A percentile compares a stretch with the other conserved stretches of the same genome.
These are phyloP conservation scores for Antedon mediterranea DNA, from an alignment of 53 echinoderm and acorn worm species.

Conservation along the genomic window DNA sequence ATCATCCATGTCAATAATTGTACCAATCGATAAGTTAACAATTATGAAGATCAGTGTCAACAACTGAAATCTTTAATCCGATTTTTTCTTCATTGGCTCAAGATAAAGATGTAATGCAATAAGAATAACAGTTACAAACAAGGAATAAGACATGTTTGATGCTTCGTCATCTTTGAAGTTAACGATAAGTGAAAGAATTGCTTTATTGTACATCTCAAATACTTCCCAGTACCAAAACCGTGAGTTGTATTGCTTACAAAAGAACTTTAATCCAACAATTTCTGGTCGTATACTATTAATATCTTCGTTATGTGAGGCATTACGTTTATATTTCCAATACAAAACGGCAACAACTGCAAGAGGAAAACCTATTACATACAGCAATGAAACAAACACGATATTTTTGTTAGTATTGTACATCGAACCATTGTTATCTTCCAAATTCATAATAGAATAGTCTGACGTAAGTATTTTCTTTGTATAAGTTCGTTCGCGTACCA, in stretches of 20 bases:
- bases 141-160: background rate
- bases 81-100: background rate
- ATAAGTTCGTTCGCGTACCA: too few relatives aligned
- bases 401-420: background rate
- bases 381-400: background rate
- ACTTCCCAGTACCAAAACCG: background rate
- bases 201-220: background rate
- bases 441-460: background rate
- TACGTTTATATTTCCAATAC: background rate
- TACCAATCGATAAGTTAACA: background rate
- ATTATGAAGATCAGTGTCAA: background rate
- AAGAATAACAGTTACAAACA: background rate
- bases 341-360: background rate
- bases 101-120: background rate
- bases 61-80: background rate
- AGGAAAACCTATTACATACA: background rate
- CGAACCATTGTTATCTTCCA: background rate
- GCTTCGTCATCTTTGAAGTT: background rate
- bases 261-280: background rate
- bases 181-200: background rate
- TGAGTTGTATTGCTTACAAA: background rate
- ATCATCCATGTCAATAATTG: background rate
- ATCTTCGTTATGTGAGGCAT: background rate
- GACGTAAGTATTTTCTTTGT: background rate
- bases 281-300: background rate